phyloP scores from a whole-genome alignment of 2,888 invertebrate genomes.

The Gastrophysa polygoni region DNA sequence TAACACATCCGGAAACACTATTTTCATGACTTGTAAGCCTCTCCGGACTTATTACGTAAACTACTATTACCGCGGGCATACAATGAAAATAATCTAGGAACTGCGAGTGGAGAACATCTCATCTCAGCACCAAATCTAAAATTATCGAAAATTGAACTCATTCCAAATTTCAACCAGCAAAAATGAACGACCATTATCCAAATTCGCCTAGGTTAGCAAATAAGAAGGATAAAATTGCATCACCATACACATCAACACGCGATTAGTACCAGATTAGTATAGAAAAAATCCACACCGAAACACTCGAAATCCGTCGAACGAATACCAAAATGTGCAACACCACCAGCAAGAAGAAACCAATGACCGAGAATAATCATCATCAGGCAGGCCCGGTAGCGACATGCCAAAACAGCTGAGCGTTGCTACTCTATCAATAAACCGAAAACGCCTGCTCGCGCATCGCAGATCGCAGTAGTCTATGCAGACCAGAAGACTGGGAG shows the following conservation, averaged over 20 bases:
- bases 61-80: no score
- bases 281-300: neutral
- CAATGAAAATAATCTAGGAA: neutral
- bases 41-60: no score
- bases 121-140: slow-evolving; percentile 17
- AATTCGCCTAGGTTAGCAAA: slow-evolving; percentile 7
- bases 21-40: no score
- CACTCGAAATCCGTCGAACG: neutral
- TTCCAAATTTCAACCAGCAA: slow-evolving; percentile 12
- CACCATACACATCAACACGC: slow-evolving; percentile 1
- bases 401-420: slow-evolving; percentile 46
- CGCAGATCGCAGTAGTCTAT: no score
- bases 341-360: neutral
- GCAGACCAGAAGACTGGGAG: slow-evolving; percentile 37
- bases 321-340: neutral
- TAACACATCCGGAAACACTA: no score
- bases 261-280: neutral
- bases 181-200: neutral
- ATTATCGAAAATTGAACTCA: slow-evolving; percentile 7
- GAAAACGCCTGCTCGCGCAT: slow-evolving; percentile 28
- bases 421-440: slow-evolving; percentile 33
- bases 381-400: slow-evolving; percentile 22
- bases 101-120: slow-evolving; percentile 10
- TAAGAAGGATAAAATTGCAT: neutral
- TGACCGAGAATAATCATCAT: neutral